Evolutionary conservation across 2,888 invertebrate species (phyloP).

Genomic region (Falcaria lacertinaria): DNA sequence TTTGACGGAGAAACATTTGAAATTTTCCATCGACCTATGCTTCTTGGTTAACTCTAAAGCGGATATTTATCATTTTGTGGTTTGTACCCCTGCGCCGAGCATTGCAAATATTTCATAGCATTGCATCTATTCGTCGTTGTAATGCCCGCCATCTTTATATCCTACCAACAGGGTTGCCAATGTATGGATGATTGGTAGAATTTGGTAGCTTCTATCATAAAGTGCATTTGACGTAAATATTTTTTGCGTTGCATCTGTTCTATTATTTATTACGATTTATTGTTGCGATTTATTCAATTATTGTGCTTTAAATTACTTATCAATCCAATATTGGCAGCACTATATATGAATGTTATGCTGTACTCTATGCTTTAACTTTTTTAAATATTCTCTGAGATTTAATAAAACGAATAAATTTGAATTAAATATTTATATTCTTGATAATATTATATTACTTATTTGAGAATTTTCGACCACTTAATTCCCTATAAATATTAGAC

Average conservation of each 20-base stretch:
- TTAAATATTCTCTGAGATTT: slow-evolving; percentile 21
- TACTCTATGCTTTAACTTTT: slow-evolving; percentile 20
- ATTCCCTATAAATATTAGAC: too few relatives aligned
- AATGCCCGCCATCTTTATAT: slow-evolving; percentile 33
- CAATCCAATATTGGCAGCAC: slow-evolving; percentile 33
- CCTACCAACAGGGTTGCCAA: slow-evolving; percentile 35
- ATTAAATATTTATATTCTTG: slow-evolving; percentile 5
- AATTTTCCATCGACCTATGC: slow-evolving; percentile 63
- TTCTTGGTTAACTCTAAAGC: slow-evolving; percentile 80
- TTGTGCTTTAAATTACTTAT: background rate
- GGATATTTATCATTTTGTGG: slow-evolving; percentile 70
- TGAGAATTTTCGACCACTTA: too few relatives aligned
- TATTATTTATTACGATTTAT: too few relatives aligned
- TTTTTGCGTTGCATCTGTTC: background rate
- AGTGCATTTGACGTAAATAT: too few relatives aligned
- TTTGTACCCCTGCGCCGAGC: slow-evolving; percentile 67
- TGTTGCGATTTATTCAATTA: too few relatives aligned
- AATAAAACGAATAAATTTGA: background rate
- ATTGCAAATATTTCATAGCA: slow-evolving; percentile 62
- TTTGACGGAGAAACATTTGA: slow-evolving; percentile 33
- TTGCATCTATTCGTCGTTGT: slow-evolving; percentile 56
- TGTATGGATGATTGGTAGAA: slow-evolving; percentile 13
- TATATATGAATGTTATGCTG: slow-evolving; percentile 60
- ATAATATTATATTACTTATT: too few relatives aligned
- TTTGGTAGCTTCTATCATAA: background rate